Percentiles rank a stretch among this genome's conserved stretches.
These are phyloP conservation scores for Platypus cylindrus DNA, from an alignment of 2,888 invertebrate species.

Conservation along the genomic window DNA sequence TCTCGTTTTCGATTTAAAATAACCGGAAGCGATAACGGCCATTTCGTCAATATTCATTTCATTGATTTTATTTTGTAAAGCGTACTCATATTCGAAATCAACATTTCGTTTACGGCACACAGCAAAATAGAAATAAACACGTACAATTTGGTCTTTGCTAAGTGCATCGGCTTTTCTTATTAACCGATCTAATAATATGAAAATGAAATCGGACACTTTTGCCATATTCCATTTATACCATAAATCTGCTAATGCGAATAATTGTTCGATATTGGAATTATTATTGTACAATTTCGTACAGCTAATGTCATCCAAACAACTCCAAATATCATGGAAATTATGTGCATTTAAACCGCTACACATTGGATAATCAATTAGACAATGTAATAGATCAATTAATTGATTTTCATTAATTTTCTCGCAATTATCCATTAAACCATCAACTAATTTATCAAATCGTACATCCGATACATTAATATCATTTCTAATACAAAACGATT, in stretches of 20 bases:
- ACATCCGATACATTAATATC: slow-evolving; percentile 26
- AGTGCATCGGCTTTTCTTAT: slow-evolving; percentile 46
- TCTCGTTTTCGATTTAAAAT: slow-evolving; percentile 61
- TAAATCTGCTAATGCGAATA: slow-evolving; percentile 47
- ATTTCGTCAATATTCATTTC: slow-evolving; percentile 52
- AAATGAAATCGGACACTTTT: slow-evolving; percentile 15
- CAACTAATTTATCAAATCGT: slow-evolving; percentile 31
- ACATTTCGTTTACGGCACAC: slow-evolving; percentile 41
- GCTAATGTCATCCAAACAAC: slow-evolving; percentile 54
- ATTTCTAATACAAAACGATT: slow-evolving; percentile 23
- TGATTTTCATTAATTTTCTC: slow-evolving; percentile 44
- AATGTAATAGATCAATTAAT: slow-evolving; percentile 40
- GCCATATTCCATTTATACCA: slow-evolving; percentile 47
- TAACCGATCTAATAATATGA: slow-evolving; percentile 7
- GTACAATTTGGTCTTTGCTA: slow-evolving; percentile 48
- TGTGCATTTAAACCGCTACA: slow-evolving; percentile 39
- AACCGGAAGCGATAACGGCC: slow-evolving; percentile 60
- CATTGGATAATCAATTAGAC: slow-evolving; percentile 41
- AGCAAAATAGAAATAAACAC: slow-evolving; percentile 54
- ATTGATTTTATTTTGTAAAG: slow-evolving; percentile 39
- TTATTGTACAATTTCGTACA: slow-evolving; percentile 36
- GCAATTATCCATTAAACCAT: slow-evolving; percentile 38
- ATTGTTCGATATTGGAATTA: slow-evolving; percentile 39
- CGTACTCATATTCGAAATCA: slow-evolving; percentile 53
- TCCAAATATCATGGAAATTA: slow-evolving; percentile 54